Conservation (phyloP, 2,888 invertebrate species). For the Hoplodrina ambigua region DNA sequence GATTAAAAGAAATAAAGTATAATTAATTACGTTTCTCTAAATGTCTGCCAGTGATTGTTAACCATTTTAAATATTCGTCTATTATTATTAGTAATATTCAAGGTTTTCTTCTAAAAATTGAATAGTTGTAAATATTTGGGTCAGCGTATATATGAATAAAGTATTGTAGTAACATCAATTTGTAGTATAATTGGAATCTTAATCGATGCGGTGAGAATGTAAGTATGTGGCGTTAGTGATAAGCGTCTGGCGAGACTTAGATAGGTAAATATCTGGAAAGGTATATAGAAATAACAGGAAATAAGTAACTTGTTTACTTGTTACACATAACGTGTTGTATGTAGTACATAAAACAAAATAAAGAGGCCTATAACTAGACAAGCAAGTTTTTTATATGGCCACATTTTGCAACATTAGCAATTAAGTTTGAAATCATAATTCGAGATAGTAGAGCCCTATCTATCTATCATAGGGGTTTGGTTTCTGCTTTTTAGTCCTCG, state of each 20-base stretch:
- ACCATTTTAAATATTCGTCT: constrained; percentile 45
- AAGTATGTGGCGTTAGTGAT: constrained; percentile 25
- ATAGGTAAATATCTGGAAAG: too few relatives aligned
- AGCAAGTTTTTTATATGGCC: too few relatives aligned
- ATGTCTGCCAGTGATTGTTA: constrained; percentile 59
- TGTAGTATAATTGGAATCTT: constrained; percentile 44
- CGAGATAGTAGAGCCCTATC: too few relatives aligned
- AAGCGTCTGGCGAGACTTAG: background rate
- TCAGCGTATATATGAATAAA: constrained; percentile 73
- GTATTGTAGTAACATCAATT: constrained; percentile 43
- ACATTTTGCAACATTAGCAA: too few relatives aligned
- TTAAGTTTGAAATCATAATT: too few relatives aligned
- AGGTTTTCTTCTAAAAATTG: constrained; percentile 58
- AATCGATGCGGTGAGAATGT: constrained; percentile 49
- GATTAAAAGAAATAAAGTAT: constrained; percentile 39
- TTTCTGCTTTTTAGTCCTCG: too few relatives aligned
- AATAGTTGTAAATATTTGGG: constrained; percentile 71
- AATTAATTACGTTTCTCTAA: constrained; percentile 48
- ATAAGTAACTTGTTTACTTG: too few relatives aligned
- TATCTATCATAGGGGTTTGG: too few relatives aligned
- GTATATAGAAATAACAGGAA: too few relatives aligned
- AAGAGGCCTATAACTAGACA: too few relatives aligned
- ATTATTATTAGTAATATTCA: constrained; percentile 59
- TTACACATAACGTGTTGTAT: too few relatives aligned
- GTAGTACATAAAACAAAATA: too few relatives aligned